Base-by-base conservation (phyloP, 2,797 vertebrate genomes). In the Mustela erminea region DNA sequence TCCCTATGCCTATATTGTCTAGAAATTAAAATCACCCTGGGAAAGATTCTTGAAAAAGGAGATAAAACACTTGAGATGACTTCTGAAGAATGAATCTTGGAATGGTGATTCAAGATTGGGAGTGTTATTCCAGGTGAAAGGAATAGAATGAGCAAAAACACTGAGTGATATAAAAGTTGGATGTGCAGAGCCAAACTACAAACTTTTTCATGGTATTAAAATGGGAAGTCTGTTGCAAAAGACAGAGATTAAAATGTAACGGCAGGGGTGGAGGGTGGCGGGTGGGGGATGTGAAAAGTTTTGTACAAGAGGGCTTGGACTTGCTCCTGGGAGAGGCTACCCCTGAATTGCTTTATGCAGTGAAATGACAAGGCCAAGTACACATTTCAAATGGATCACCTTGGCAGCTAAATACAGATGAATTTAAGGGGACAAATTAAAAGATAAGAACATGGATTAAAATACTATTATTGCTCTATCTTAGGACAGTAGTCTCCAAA, bases 131-230 rank as follows among this genome's bases (percentile, higher is more conserved):
- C 29, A 93, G 29, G 41, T 29, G 25, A 84, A 92, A 81, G 54
- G 54, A 91, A 85, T 32, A 85, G 56, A 95, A 93, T 25, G 20
- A 91, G 29, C 29, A 81, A 93, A 95, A 72, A 8, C 7, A 56
- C 14, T 8, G 21, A 62, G 15, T 62, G 49, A 68, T 38, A 7
- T 43, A 74, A 84, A 62, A 85, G 49, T 12, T 66, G n/a, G 35
- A 56, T 54, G 10, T 90, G 9, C 60, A 80, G 23, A 90, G 21
- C 4, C 43, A 62, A 68, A 80, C 11, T 80, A n/a, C 18, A 80
- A 85, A 35, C 32, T 80, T 43, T 13, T 32, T 66, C 38, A 5
- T 29, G 21, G 56, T 77, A 62, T 29, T 62, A 88, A 80, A 54
- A 54, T 66, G 18, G 2, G 15, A 85, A 77, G 17, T 74, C 21